Conservation (phyloP, 1,140 invertebrate genomes). For the Zaprionus taronus region DNA sequence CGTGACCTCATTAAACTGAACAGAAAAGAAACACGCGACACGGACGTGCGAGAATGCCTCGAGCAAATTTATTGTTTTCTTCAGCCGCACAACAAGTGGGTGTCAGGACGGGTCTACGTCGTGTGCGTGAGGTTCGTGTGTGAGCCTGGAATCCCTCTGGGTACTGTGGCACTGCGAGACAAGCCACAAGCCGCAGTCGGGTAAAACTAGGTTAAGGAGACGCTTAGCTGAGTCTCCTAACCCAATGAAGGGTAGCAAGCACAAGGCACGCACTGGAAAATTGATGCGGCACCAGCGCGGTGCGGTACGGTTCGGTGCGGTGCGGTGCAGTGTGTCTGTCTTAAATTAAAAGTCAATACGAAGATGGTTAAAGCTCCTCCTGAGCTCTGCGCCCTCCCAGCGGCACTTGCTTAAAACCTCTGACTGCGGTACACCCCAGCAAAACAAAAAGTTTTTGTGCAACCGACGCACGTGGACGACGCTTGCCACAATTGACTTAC, state of each 20-base stretch:
- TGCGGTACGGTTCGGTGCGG: not conserved
- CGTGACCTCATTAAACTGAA: slow-evolving; percentile 74
- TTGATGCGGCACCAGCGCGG: slow-evolving; percentile 28
- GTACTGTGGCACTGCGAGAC: slow-evolving; percentile 35
- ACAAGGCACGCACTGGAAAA: slow-evolving; percentile 42
- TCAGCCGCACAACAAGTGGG: slow-evolving; percentile 40
- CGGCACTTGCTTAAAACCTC: slow-evolving; percentile 14
- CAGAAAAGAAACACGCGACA: slow-evolving; percentile 55
- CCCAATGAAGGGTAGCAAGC: slow-evolving; percentile 56
- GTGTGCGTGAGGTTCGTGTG: not conserved
- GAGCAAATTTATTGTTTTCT: slow-evolving; percentile 71
- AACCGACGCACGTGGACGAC: slow-evolving; percentile 40
- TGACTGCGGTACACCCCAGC: slow-evolving; percentile 19
- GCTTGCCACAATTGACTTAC: slow-evolving; percentile 66
- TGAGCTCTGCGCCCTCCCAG: not conserved
- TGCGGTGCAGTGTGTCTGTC: slow-evolving; percentile 8
- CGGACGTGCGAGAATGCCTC: slow-evolving; percentile 70
- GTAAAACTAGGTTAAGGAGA: slow-evolving; percentile 67
- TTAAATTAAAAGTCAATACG: slow-evolving; percentile 67
- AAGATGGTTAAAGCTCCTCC: slow-evolving; percentile 28
- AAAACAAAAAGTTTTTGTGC: slow-evolving; percentile 45
- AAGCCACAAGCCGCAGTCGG: slow-evolving; percentile 1
- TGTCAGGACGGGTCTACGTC: slow-evolving; percentile 1
- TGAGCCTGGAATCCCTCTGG: not conserved
- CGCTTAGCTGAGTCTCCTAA: slow-evolving; percentile 39